Conservation (phyloP, 2,797 vertebrate genomes). For the Syndactyla subalaris region DNA sequence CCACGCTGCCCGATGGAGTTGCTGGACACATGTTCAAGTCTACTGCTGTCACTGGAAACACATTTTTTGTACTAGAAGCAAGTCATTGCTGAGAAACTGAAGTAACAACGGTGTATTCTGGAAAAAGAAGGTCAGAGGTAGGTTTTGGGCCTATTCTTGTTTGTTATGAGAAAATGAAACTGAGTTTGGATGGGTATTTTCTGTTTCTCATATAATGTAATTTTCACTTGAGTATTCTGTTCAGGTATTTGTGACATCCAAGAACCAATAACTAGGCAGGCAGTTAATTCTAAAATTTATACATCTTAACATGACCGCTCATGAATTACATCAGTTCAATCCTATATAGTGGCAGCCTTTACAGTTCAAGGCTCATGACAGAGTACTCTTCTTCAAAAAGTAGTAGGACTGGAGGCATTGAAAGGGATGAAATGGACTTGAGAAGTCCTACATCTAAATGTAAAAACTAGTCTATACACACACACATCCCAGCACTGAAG, state of each 20-base stretch:
- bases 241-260: not conserved
- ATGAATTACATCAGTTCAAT: not conserved
- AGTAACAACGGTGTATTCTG: not conserved
- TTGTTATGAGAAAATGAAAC: not conserved
- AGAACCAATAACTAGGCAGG: not conserved
- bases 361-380: not conserved
- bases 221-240: not conserved
- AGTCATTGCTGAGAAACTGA: not conserved
- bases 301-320: not conserved
- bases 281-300: not conserved
- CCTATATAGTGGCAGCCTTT: not conserved
- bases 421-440: not conserved
- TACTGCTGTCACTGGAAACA: not conserved
- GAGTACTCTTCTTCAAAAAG: not conserved
- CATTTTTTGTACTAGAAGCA: not conserved
- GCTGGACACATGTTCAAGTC: not conserved
- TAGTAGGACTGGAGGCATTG: not conserved
- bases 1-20: not conserved
- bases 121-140: not conserved
- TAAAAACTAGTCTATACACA: not conserved
- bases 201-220: not conserved
- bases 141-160: not conserved
- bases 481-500: not conserved
- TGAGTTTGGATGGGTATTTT: not conserved
- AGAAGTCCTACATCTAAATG: not conserved